Evolutionary conservation across 2,113 vertebrate genomes (phyloP).

Genomic region (Oreochromis tanganicae): DNA sequence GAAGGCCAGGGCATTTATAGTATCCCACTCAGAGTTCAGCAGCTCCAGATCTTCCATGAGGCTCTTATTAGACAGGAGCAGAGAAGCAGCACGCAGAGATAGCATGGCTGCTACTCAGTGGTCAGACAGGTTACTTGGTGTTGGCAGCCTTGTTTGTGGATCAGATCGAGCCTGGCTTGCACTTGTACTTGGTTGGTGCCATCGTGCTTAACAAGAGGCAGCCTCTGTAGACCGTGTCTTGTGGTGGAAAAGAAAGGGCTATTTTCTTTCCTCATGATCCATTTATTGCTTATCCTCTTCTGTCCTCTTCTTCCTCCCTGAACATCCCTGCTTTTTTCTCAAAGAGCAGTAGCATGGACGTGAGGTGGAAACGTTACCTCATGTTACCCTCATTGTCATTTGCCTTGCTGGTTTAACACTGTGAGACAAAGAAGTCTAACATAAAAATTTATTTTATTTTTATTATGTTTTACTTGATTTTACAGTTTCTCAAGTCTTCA

Average conservation of each 20-base stretch:
- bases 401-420: background rate
- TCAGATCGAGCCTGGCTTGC: background rate
- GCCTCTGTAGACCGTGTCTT: background rate
- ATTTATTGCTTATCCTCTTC: slow-evolving; percentile 5
- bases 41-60: slow-evolving; percentile 37
- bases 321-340: background rate
- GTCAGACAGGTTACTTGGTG: slow-evolving; percentile 28
- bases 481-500: background rate
- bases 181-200: slow-evolving; percentile 12
- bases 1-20: slow-evolving; percentile 66
- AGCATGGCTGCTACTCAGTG: slow-evolving; percentile 16
- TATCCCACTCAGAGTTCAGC: slow-evolving; percentile 49
- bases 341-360: background rate
- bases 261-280: slow-evolving; percentile 33
- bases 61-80: slow-evolving; percentile 15
- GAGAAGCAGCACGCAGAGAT: background rate
- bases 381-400: background rate
- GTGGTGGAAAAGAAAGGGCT: background rate
- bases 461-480: background rate
- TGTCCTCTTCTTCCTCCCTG: background rate
- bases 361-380: background rate
- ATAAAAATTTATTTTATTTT: background rate
- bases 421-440: background rate
- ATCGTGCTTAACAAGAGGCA: slow-evolving; percentile 33
- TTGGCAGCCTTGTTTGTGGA: slow-evolving; percentile 51